Evolutionary conservation across 2,113 vertebrate genomes (phyloP).

Genomic region (Lagopus muta): DNA sequence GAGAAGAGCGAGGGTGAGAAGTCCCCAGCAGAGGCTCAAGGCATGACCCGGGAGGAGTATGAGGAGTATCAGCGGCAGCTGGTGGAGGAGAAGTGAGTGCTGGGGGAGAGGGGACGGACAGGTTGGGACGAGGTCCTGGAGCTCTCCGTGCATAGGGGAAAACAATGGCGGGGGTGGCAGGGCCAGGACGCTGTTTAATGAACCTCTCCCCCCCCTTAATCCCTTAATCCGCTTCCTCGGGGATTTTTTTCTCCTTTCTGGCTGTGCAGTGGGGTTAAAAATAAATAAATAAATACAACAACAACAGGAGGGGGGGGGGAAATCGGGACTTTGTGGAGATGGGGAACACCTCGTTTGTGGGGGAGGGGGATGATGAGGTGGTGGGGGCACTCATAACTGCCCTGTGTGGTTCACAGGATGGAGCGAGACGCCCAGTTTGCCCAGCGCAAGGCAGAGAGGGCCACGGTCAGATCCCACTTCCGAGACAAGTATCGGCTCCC

Average conservation of each 20-base stretch:
- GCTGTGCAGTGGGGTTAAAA: neutral
- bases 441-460: constrained; percentile 95
- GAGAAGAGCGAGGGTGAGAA: constrained; percentile 92
- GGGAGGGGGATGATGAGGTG: neutral
- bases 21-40: constrained; percentile 87
- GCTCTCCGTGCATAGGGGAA: neutral
- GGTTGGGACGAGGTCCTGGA: neutral
- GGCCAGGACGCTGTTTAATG: constrained; percentile 9
- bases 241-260: constrained; percentile 44
- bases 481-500: constrained; percentile 95
- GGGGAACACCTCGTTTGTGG: fast-evolving
- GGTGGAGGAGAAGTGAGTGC: constrained; percentile 95
- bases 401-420: constrained; percentile 76
- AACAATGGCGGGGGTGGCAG: neutral
- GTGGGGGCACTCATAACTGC: fast-evolving
- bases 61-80: constrained; percentile 97
- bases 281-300: neutral
- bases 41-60: constrained; percentile 96
- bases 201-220: constrained; percentile 63
- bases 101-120: neutral
- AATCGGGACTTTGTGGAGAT: neutral
- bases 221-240: constrained; percentile 80
- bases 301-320: too few relatives aligned
- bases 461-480: constrained; percentile 92
- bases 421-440: constrained; percentile 92